phyloP scores from a whole-genome alignment of 2,797 vertebrate genomes.

The Enteromius paludinosus region DNA sequence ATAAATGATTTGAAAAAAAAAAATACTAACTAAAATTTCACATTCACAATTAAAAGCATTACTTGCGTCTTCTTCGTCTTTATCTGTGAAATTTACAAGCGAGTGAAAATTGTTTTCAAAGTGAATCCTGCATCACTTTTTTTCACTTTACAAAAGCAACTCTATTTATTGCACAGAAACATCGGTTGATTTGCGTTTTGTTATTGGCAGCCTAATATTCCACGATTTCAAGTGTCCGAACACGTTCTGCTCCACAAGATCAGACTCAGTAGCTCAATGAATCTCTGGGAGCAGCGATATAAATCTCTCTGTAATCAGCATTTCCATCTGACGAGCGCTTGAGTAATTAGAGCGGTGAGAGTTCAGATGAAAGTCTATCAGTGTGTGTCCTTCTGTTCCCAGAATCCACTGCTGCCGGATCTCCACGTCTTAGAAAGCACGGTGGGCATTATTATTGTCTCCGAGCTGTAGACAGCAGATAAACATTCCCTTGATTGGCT shows the following conservation, averaged over 20 bases:
- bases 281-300: slow-evolving; percentile 22
- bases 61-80: no score
- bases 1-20: no score
- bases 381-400: slow-evolving; percentile 56
- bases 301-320: slow-evolving; percentile 43
- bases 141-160: neutral
- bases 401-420: slow-evolving; percentile 3
- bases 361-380: slow-evolving; percentile 63
- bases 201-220: neutral
- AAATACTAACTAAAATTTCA: no score
- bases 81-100: no score
- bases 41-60: no score
- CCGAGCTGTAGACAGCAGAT: slow-evolving; percentile 18
- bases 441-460: neutral
- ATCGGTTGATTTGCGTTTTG: neutral
- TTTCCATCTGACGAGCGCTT: slow-evolving; percentile 65
- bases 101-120: neutral
- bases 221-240: neutral
- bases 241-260: neutral
- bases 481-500: slow-evolving; percentile 14
- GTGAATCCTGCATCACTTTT: neutral
- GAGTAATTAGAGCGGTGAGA: slow-evolving; percentile 71
- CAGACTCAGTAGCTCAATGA: neutral
- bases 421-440: neutral
- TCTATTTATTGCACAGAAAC: neutral